Evolutionary conservation across 1,140 invertebrate genomes (phyloP).

Genomic region (Cotesia chilonis): DNA sequence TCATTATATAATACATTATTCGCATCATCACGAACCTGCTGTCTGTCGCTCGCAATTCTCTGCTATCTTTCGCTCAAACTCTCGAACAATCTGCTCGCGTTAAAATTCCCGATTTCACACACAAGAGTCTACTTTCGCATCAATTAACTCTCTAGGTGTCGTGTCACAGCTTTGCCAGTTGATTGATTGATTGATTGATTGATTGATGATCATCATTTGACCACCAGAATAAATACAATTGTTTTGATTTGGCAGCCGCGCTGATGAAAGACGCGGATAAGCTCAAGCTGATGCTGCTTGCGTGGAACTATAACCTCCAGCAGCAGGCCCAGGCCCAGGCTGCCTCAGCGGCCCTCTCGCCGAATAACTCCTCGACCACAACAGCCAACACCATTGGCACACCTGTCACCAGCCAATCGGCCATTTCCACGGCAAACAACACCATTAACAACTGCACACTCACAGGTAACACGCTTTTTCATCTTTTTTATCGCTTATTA

Average conservation of each 20-base stretch:
- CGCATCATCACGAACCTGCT: background rate
- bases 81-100: too few species aligned
- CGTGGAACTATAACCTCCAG: conserved; percentile 80
- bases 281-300: conserved; percentile 84
- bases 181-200: too few species aligned
- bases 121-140: too few species aligned
- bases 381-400: conserved; percentile 63
- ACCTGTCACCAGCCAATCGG: conserved; percentile 64
- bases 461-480: conserved; percentile 61
- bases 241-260: conserved; percentile 63
- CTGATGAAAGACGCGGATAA: conserved; percentile 84
- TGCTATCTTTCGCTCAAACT: too few species aligned
- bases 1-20: background rate
- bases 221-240: conserved; percentile 29
- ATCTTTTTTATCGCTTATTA: conserved; percentile 21
- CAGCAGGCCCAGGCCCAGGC: conserved; percentile 70
- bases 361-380: conserved; percentile 63
- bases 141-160: too few species aligned
- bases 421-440: conserved; percentile 64
- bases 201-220: background rate
- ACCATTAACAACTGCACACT: conserved; percentile 64
- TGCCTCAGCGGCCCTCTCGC: conserved; percentile 60
- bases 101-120: too few species aligned
- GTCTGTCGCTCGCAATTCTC: background rate
- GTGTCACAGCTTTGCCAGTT: too few species aligned